These are phyloP conservation scores for Clivina fossor DNA, from an alignment of 2,888 invertebrate species.

Conservation along the genomic window DNA sequence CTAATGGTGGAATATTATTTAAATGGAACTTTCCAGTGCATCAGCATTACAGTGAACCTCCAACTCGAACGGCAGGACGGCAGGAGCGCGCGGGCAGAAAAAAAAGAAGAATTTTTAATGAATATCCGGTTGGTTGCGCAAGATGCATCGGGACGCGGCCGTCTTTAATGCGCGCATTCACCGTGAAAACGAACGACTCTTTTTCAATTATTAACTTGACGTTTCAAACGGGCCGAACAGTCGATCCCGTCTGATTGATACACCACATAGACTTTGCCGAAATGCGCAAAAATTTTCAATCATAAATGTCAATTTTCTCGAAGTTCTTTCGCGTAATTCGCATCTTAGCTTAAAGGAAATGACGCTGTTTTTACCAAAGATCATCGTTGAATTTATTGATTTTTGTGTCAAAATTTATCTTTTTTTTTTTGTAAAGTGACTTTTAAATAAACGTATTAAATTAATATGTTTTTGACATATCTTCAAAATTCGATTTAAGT, in stretches of 20 bases:
- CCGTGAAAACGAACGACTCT: slow-evolving; percentile 25
- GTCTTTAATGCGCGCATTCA: slow-evolving; percentile 17
- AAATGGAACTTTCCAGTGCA: too few relatives aligned
- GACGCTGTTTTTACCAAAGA: too few relatives aligned
- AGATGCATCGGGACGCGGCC: slow-evolving; percentile 4
- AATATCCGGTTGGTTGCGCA: slow-evolving; percentile 22
- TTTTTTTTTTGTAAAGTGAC: too few relatives aligned
- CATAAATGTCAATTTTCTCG: slow-evolving; percentile 22
- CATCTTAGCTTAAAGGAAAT: too few relatives aligned
- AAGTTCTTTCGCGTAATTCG: too few relatives aligned
- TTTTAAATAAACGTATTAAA: too few relatives aligned
- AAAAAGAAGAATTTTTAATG: slow-evolving; percentile 25
- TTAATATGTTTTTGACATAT: too few relatives aligned
- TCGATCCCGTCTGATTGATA: slow-evolving; percentile 27
- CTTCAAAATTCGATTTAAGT: too few relatives aligned
- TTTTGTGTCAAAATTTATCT: too few relatives aligned
- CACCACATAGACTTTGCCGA: slow-evolving; percentile 14
- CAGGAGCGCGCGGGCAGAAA: background rate
- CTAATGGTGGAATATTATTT: slow-evolving; percentile 13
- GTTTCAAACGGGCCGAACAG: slow-evolving; percentile 22
- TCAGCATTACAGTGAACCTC: slow-evolving; percentile 3
- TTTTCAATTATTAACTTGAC: slow-evolving; percentile 32
- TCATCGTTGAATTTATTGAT: too few relatives aligned
- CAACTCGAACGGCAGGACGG: background rate
- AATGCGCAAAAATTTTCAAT: slow-evolving; percentile 26